phyloP scores from a whole-genome alignment of 2,888 invertebrate genomes.

The Chalcis sispes region DNA sequence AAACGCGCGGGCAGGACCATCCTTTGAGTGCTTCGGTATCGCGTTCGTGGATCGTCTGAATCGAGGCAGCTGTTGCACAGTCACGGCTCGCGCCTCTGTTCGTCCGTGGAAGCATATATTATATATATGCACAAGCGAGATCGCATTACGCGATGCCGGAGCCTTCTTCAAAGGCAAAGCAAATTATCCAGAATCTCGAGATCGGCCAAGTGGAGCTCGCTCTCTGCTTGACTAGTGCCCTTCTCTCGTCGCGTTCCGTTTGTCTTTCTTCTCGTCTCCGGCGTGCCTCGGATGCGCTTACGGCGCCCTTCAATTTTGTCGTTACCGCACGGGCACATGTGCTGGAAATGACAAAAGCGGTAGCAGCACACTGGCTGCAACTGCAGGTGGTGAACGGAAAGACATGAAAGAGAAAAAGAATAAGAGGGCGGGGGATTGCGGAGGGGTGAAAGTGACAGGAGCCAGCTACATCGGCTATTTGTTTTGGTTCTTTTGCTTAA shows the following conservation, averaged over 20 bases:
- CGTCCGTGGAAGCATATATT: neutral
- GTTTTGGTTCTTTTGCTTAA: no score
- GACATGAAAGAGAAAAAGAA: no score
- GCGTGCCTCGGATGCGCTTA: neutral
- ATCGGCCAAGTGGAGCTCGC: neutral
- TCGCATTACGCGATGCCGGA: constrained; percentile 1
- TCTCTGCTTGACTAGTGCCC: no score
- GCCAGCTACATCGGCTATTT: constrained; percentile 47
- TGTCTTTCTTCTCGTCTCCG: no score
- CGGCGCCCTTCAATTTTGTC: constrained; percentile 12
- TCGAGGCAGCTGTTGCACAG: constrained; percentile 16
- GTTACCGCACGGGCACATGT: no score
- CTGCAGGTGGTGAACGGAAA: neutral
- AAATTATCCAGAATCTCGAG: neutral
- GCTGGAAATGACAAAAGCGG: neutral
- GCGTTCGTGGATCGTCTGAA: constrained; percentile 27
- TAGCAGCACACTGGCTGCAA: neutral
- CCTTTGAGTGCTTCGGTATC: neutral
- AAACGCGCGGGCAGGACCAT: neutral
- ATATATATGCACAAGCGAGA: neutral
- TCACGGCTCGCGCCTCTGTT: neutral
- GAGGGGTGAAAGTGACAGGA: neutral
- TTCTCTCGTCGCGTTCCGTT: no score
- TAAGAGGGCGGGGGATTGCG: neutral
- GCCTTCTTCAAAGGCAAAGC: constrained; percentile 4